These are phyloP conservation scores for Gastrophysa polygoni DNA, from an alignment of 2,888 invertebrate species.

Conservation along the genomic window DNA sequence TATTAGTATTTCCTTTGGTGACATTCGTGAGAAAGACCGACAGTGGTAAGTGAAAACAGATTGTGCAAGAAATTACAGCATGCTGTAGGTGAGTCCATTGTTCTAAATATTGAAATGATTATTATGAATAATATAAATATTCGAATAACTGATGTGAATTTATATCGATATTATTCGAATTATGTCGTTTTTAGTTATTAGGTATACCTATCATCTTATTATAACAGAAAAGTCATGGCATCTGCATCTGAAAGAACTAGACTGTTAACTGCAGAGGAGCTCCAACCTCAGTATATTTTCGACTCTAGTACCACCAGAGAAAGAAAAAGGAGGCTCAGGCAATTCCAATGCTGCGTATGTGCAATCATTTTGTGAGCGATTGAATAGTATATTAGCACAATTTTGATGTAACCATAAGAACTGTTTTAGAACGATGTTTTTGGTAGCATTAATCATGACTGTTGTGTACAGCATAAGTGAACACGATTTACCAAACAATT, in stretches of 20 bases:
- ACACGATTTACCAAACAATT: slow-evolving; percentile 22
- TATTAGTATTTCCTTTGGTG: neutral
- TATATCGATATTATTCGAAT: too few relatives aligned
- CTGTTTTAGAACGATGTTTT: slow-evolving; percentile 41
- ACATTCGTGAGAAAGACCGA: neutral
- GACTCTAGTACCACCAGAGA: slow-evolving; percentile 60
- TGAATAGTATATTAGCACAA: neutral
- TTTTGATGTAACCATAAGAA: neutral
- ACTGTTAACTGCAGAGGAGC: slow-evolving; percentile 53
- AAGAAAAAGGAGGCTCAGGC: slow-evolving; percentile 62
- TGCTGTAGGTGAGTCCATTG: neutral
- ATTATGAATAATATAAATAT: neutral
- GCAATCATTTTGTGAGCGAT: slow-evolving; percentile 71
- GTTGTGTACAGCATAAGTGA: slow-evolving; percentile 37
- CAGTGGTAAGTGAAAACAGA: neutral
- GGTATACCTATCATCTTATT: too few relatives aligned
- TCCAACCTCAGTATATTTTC: slow-evolving; percentile 62
- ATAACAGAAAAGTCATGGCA: slow-evolving; percentile 29
- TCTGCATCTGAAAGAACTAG: slow-evolving; percentile 60
- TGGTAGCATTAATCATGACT: slow-evolving; percentile 38
- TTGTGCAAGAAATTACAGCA: neutral
- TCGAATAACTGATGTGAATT: too few relatives aligned
- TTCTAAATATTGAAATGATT: neutral
- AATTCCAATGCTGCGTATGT: slow-evolving; percentile 76
- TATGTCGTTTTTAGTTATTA: too few relatives aligned